Evolutionary conservation across 2,113 vertebrate genomes (phyloP).

Genomic region (Semnornis frantzii): DNA sequence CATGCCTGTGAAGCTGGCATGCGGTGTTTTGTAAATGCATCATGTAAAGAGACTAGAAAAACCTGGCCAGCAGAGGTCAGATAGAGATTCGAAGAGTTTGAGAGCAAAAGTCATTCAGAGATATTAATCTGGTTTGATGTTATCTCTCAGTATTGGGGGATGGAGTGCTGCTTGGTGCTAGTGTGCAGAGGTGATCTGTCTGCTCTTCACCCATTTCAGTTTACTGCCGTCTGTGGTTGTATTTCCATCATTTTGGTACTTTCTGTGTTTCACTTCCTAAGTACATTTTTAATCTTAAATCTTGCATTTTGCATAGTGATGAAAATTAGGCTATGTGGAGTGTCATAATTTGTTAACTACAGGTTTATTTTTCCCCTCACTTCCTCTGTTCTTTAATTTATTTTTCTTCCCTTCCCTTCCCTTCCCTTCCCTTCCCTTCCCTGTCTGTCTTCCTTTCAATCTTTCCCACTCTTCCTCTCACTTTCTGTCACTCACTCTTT

Average conservation of each 20-base stretch:
- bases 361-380: background rate
- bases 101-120: background rate
- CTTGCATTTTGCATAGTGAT: background rate
- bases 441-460: fast-evolving
- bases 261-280: background rate
- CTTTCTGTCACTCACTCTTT: background rate
- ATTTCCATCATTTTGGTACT: background rate
- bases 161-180: background rate
- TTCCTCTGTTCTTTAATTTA: too few species aligned
- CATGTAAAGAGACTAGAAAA: background rate
- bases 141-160: background rate
- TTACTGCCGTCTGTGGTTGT: background rate
- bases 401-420: fast-evolving
- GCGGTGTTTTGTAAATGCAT: background rate
- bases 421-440: background rate
- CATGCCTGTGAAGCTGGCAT: fast-evolving
- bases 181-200: background rate
- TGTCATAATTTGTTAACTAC: background rate
- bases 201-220: background rate
- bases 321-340: background rate
- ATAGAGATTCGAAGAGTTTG: background rate
- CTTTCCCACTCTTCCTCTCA: too few species aligned
- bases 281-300: background rate
- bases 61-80: slow-evolving; percentile 45
- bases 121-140: background rate